Base-by-base conservation (phyloP, 2,113 vertebrate genomes). In the Campylomormyrus numenius region DNA sequence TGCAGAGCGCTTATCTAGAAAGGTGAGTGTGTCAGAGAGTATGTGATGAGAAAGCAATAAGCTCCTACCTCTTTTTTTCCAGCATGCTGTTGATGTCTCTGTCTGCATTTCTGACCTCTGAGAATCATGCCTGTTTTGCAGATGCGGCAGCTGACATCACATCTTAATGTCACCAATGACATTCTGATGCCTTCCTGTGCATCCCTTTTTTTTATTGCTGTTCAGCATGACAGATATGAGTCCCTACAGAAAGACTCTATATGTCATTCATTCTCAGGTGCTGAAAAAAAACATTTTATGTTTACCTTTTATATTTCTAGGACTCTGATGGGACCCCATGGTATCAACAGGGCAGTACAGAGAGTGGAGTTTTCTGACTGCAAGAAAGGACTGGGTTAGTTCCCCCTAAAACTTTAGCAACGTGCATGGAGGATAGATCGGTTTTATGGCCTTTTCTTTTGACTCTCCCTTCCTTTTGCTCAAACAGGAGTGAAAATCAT, bases 281-380 rank as follows among this genome's bases (percentile, higher is more conserved):
- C 87, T 56, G 46, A 91, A 89, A 19, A 39, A 87, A 0, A 53
- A 91, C 46, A 6, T 24, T 70, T 70, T 31, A 5, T 8, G 10
- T 31, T 5, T 1, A 35, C 56, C 24, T 56, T 85, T 89, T 91
- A 24, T 21, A 74, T 62, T 86, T 88, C 89, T 92, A 97, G 97
- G 97, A 97, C 94, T 9, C 96, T 97, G 91, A 97, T 97, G 97
- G 96, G 96, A 46, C 97, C 97, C 0, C 96, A 97, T 24, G 97
- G 97, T 92, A 96, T 96, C 93, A 96, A 94, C 91, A 96, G 96
- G 90, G 94, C 96, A 48, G 96, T 97, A 39, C 96, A 96, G 85
- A 95, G 95, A 91, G 74, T 97, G 91, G 96, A 96, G 74, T 96
- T 98, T 91, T 94, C 95, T 5, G 95, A 97, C 87, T 98, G 97